A percentile compares a stretch with the other conserved stretches of the same genome.
phyloP scores from a whole-genome alignment of 2,888 invertebrate species.

The Oegoconia quadripuncta region DNA sequence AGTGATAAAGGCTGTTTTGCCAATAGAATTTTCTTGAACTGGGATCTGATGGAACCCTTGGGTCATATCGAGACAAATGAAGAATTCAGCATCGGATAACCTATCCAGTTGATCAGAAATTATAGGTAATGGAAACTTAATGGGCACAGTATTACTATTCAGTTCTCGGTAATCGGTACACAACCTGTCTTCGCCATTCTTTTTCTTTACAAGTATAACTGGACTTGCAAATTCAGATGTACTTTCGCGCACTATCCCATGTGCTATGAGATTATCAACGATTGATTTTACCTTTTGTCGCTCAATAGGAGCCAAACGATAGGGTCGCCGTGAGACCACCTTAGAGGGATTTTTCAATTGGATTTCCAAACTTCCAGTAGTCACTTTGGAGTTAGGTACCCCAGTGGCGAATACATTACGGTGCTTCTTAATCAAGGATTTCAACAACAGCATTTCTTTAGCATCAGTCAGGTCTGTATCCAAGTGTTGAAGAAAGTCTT shows the following conservation, averaged over 20 bases:
- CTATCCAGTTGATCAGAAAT: constrained; percentile 28
- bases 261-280: constrained; percentile 24
- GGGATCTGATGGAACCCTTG: constrained; percentile 30
- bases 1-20: constrained; percentile 30
- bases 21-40: constrained; percentile 19
- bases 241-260: constrained; percentile 32
- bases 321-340: constrained; percentile 29
- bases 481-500: constrained; percentile 23
- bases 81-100: constrained; percentile 18
- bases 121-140: constrained; percentile 25
- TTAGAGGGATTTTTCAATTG: constrained; percentile 24
- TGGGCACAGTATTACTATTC: constrained; percentile 22
- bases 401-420: constrained; percentile 26
- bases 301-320: constrained; percentile 27
- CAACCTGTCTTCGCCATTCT: constrained; percentile 26
- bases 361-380: constrained; percentile 27
- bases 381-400: constrained; percentile 24
- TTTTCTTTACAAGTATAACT: constrained; percentile 22
- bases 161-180: constrained; percentile 28
- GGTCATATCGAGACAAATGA: constrained; percentile 24
- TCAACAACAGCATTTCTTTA: constrained; percentile 16
- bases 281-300: constrained; percentile 28
- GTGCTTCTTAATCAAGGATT: constrained; percentile 22
- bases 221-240: constrained; percentile 33
- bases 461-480: constrained; percentile 20